Evolutionary conservation across 1,140 invertebrate species (phyloP).

Genomic region (Neoseiulus cucumeris): DNA sequence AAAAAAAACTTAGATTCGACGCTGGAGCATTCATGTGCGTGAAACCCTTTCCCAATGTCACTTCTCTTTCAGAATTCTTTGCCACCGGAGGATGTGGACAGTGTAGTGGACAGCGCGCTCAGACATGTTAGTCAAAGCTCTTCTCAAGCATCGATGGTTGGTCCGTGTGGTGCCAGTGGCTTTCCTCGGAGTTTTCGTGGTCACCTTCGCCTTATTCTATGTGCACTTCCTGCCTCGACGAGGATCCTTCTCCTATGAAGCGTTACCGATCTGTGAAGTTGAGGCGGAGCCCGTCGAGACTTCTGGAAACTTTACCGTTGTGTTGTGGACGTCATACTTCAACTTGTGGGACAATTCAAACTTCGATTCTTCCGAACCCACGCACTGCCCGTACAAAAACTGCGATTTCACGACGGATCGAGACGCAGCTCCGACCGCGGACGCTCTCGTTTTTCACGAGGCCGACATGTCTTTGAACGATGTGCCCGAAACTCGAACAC

Average conservation of each 20-base stretch:
- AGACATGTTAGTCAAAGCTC: background rate
- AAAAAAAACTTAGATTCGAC: too few species aligned
- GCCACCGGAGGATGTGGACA: too few species aligned
- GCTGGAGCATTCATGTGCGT: too few species aligned
- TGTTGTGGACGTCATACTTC: slow-evolving; percentile 2
- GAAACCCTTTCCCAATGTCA: too few species aligned
- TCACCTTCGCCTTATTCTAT: background rate
- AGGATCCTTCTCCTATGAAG: background rate
- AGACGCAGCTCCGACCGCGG: background rate
- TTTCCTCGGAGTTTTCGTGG: background rate
- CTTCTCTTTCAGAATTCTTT: too few species aligned
- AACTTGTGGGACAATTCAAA: background rate
- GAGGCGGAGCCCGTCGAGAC: background rate
- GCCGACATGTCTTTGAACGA: slow-evolving; percentile 19
- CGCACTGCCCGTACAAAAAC: slow-evolving; percentile 13
- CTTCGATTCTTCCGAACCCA: background rate
- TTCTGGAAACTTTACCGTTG: background rate
- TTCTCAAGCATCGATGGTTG: background rate
- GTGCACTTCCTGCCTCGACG: background rate
- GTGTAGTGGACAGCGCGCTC: background rate
- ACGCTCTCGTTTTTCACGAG: slow-evolving; percentile 20
- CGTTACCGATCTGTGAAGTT: background rate
- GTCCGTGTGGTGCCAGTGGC: background rate
- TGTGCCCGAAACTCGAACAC: slow-evolving; percentile 25
- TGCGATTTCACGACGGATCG: slow-evolving; percentile 18